Percentiles rank a stretch among this genome's conserved stretches.
Conservation (phyloP, 1,140 invertebrate genomes). For the Leptonema lineaticorne region DNA sequence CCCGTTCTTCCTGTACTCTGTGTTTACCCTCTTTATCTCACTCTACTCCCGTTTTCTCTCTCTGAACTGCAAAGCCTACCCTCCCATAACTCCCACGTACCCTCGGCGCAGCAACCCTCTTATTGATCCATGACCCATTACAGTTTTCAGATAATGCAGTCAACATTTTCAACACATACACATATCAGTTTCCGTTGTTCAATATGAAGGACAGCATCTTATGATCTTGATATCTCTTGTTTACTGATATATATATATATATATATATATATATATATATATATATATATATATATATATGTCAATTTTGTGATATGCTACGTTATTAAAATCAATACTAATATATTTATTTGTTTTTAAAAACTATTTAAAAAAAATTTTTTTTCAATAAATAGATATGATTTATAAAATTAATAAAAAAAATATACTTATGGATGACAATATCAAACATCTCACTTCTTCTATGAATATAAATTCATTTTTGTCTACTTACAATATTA, state of each 20-base stretch:
- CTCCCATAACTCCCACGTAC: neutral
- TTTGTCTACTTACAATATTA: too few relatives aligned
- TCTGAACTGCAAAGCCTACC: constrained; percentile 17
- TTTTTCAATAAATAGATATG: too few relatives aligned
- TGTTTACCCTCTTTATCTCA: constrained; percentile 9
- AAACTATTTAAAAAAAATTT: too few relatives aligned
- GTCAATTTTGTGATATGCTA: neutral
- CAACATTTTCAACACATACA: constrained; percentile 22
- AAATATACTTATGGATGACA: too few relatives aligned
- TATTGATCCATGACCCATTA: constrained; percentile 31
- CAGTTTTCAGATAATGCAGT: constrained; percentile 36
- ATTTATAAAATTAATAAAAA: too few relatives aligned
- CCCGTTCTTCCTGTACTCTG: neutral
- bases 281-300: constrained; percentile 9
- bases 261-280: constrained; percentile 1
- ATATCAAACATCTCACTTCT: too few relatives aligned
- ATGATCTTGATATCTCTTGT: neutral
- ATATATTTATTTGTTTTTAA: too few relatives aligned
- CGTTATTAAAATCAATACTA: too few relatives aligned
- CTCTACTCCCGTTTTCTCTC: constrained; percentile 16
- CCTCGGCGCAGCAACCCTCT: constrained; percentile 8
- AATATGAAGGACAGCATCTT: neutral
- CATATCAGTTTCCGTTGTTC: neutral
- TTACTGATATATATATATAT: neutral
- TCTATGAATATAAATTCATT: too few relatives aligned